These are phyloP conservation scores for Apus apus DNA, from an alignment of 2,113 vertebrate species.

Conservation along the genomic window DNA sequence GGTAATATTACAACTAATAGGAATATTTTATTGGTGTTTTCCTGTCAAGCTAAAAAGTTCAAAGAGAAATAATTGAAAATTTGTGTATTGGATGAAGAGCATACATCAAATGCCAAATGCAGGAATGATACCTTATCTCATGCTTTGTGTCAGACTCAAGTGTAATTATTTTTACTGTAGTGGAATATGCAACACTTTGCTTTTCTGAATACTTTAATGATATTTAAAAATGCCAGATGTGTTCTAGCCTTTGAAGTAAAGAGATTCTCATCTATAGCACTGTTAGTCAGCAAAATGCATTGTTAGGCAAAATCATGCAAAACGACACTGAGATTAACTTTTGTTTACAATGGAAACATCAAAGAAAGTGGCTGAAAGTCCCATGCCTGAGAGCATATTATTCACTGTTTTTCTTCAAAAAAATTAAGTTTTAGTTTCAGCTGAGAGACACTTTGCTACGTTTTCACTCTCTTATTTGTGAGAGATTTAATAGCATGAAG, in stretches of 20 bases:
- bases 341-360: conserved; percentile 3
- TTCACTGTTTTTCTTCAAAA: background rate
- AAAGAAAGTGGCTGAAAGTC: background rate
- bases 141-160: background rate
- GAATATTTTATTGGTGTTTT: background rate
- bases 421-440: background rate
- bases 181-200: background rate
- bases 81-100: background rate
- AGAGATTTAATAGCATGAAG: background rate
- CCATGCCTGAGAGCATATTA: background rate
- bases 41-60: background rate
- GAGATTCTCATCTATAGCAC: background rate
- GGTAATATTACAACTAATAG: background rate
- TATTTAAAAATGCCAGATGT: background rate
- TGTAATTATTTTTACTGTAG: background rate
- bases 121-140: background rate
- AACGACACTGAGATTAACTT: background rate
- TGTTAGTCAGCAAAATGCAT: background rate
- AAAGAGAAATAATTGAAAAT: background rate
- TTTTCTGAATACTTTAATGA: background rate
- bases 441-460: background rate
- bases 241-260: conserved; percentile 19
- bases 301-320: conserved; percentile 18
- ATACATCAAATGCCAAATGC: background rate
- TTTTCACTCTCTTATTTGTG: background rate